These are phyloP conservation scores for Triops longicaudatus DNA, from an alignment of 1,140 invertebrate species.

Conservation along the genomic window DNA sequence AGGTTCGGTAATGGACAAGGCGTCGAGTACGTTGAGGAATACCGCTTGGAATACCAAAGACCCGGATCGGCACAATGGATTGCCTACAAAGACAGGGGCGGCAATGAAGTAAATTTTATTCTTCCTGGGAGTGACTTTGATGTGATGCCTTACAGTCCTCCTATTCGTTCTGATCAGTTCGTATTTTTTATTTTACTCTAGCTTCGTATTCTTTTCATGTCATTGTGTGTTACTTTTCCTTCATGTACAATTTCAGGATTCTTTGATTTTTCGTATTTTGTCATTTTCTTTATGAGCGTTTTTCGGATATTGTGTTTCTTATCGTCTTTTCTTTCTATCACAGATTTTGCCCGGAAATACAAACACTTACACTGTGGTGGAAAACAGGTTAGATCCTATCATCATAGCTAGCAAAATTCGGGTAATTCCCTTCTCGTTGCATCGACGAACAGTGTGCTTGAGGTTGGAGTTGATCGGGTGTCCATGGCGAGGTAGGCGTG, in stretches of 20 bases:
- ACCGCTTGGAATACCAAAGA: slow-evolving; percentile 77
- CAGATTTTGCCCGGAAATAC: slow-evolving; percentile 80
- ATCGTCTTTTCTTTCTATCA: no score
- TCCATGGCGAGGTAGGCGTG: slow-evolving; percentile 72
- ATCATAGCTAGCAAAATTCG: slow-evolving; percentile 76
- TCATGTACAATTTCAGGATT: no score
- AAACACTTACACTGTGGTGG: slow-evolving; percentile 72
- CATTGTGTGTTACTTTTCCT: no score
- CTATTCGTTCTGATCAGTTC: no score
- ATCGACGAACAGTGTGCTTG: slow-evolving; percentile 84
- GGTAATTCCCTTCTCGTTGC: slow-evolving; percentile 77
- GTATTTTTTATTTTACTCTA: no score
- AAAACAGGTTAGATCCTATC: slow-evolving; percentile 67
- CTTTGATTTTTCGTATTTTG: no score
- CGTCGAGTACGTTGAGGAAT: slow-evolving; percentile 75
- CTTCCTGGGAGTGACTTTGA: neutral
- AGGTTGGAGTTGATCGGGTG: slow-evolving; percentile 83
- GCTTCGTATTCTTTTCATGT: no score
- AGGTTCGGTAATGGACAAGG: slow-evolving; percentile 90
- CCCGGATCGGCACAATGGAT: slow-evolving; percentile 59
- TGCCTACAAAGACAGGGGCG: slow-evolving; percentile 64
- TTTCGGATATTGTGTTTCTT: slow-evolving; percentile 33
- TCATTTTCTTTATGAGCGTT: no score
- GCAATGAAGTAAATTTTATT: slow-evolving; percentile 51
- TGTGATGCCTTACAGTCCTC: no score